These are phyloP conservation scores for Eretmocerus hayati DNA, from an alignment of 2,888 invertebrate species.

Conservation along the genomic window DNA sequence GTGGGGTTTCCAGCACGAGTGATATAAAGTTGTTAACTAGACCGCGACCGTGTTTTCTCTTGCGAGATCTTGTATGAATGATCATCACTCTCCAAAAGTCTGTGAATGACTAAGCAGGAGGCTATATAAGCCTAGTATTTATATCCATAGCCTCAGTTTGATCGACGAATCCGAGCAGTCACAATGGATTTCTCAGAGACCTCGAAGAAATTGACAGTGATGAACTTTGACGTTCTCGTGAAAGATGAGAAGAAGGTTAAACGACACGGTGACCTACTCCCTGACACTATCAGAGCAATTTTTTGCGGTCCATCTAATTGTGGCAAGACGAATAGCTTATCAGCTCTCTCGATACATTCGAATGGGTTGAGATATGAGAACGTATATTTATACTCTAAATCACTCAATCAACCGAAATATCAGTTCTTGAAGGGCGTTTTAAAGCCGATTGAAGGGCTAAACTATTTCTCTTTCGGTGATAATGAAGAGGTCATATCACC, in stretches of 20 bases:
- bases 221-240: neutral
- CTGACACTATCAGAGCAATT: neutral
- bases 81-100: neutral
- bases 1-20: no score
- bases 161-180: neutral
- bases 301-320: neutral
- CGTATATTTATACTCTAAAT: slow-evolving; percentile 39
- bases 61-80: neutral
- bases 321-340: neutral
- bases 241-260: neutral
- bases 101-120: neutral
- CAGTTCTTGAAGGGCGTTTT: neutral
- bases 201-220: neutral
- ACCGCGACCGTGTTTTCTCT: neutral
- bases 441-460: neutral
- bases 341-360: slow-evolving; percentile 21
- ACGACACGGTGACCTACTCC: neutral
- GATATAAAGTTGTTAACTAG: neutral
- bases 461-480: slow-evolving; percentile 1
- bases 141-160: neutral
- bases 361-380: slow-evolving; percentile 40
- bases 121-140: neutral
- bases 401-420: slow-evolving; percentile 19
- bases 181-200: neutral
- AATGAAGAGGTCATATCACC: neutral